Percentiles rank a stretch among this genome's conserved stretches.
These are phyloP conservation scores for Sceloporus tristichus DNA, from an alignment of 2,113 vertebrate genomes.

Conservation along the genomic window DNA sequence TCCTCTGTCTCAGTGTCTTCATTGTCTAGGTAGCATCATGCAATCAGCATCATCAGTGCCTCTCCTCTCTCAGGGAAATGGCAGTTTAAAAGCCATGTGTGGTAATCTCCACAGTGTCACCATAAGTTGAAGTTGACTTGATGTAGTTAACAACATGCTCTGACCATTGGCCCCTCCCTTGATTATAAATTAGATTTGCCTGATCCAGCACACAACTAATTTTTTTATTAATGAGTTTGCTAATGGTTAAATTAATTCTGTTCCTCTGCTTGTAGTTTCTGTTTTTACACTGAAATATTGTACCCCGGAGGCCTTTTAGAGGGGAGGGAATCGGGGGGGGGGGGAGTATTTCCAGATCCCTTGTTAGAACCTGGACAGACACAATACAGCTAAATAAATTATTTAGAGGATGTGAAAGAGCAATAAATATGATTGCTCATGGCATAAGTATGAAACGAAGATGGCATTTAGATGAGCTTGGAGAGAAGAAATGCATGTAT, in stretches of 20 bases:
- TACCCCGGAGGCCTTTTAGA: slow-evolving; percentile 21
- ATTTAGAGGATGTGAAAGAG: slow-evolving; percentile 34
- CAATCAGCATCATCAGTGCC: too few relatives aligned
- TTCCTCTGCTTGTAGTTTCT: accelerated
- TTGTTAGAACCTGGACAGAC: slow-evolving; percentile 23
- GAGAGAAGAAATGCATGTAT: accelerated
- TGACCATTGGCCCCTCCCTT: background rate
- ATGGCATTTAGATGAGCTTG: slow-evolving; percentile 19
- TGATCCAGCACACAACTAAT: background rate
- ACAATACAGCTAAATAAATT: slow-evolving; percentile 13
- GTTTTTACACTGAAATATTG: background rate
- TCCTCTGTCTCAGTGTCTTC: too few relatives aligned
- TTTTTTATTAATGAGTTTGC: slow-evolving; percentile 28
- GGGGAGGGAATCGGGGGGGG: background rate
- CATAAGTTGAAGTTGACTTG: too few relatives aligned
- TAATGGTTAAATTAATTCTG: slow-evolving; percentile 1
- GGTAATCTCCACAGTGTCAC: too few relatives aligned
- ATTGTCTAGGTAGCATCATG: too few relatives aligned
- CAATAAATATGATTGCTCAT: slow-evolving; percentile 24
- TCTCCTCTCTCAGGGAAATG: too few relatives aligned
- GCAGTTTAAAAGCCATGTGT: too few relatives aligned
- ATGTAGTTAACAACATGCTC: too few relatives aligned
- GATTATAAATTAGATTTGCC: slow-evolving; percentile 5
- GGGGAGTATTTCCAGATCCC: slow-evolving; percentile 22
- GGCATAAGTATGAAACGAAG: background rate